phyloP scores from a whole-genome alignment of 1,140 invertebrate genomes.

The Chironomus tepperi region DNA sequence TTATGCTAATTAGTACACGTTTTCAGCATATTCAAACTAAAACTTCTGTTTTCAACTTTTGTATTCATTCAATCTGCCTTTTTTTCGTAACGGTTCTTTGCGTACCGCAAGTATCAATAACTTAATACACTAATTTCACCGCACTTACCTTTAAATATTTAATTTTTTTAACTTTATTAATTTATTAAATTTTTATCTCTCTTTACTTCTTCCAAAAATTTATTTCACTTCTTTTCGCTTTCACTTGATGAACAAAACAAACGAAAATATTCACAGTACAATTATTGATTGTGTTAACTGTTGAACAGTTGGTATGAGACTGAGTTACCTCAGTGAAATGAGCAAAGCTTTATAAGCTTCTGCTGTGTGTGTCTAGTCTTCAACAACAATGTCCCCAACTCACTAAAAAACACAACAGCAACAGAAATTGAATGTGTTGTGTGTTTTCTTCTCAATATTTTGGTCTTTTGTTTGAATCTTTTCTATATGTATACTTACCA shows the following conservation, averaged over 20 bases:
- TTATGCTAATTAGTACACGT: neutral
- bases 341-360: slow-evolving; percentile 7
- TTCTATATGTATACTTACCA: no score
- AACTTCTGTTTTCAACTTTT: no score
- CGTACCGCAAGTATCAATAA: neutral
- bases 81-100: neutral
- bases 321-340: neutral
- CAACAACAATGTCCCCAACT: no score
- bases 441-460: no score
- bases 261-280: neutral
- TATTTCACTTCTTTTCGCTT: no score
- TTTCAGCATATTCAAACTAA: slow-evolving; percentile 4
- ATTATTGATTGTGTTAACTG: neutral
- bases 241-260: neutral
- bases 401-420: no score
- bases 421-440: no score
- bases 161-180: no score
- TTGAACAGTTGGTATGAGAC: neutral
- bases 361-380: neutral
- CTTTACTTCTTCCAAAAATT: no score
- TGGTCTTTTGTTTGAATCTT: no score
- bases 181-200: no score
- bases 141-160: neutral
- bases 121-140: neutral
- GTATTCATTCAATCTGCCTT: neutral